Evolutionary conservation across 2,113 vertebrate genomes (phyloP), one percentile per base, ranked within the genome.

Genomic region (Odobenus rosmarus): DNA sequence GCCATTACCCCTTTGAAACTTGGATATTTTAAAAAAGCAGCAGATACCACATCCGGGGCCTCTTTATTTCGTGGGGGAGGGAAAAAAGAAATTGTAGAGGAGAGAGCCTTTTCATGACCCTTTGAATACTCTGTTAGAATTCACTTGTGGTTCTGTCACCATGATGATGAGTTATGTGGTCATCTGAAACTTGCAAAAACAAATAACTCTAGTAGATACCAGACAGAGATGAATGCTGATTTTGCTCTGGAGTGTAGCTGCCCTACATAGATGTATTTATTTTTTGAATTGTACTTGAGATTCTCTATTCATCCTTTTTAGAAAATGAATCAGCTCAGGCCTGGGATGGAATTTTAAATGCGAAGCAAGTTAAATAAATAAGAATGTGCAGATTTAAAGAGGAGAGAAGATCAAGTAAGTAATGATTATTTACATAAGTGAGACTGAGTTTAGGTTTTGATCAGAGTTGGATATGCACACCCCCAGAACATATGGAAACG

Each of bases 351-450:
- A 98, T 98, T 97, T 97, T 98, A 97, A 97, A 97, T 97, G 97
- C 94, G 97, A 96, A 90, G 96, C 94, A 97, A 97, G 96, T 97
- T 97, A 97, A 98, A 98, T 97, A 98, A 98, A 98, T 97, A 98
- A 93, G 89, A 95, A 97, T 61, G 91, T 98, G 57, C 81, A 2
- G 88, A 57, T 69, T 96, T 88, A 39, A 84, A 51, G 26, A 91
- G 19, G 91, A 23, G 94, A 69, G 94, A 97, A 93, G 87, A 97
- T 93, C 79, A 1, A 67, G 90, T 95, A 90, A 92, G 67, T 97
- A 82, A 92, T 96, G 97, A 95, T 85, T 98, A 96, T 67, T 94
- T 92, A 84, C 93, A 93, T 97, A 85, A 98, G 93, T 95, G 97
- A 97, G 96, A 94, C 84, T 33, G 18, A 97, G 96, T 93, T 95